Evolutionary conservation across 2,888 invertebrate genomes (phyloP), one percentile per base, ranked within the genome.

Genomic region (Pogonocherus hispidulus): DNA sequence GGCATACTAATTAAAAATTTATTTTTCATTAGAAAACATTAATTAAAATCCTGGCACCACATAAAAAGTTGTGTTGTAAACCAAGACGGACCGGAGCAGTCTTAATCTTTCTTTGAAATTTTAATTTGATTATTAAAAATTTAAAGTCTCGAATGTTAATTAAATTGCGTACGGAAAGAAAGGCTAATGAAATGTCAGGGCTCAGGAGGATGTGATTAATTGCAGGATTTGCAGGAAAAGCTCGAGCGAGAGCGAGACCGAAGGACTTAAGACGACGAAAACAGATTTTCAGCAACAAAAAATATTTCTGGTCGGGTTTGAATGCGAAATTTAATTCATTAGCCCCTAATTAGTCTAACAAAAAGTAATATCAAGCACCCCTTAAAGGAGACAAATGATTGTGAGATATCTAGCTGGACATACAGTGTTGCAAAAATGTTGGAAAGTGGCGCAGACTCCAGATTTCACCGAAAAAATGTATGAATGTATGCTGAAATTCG

Each of bases 151-250:
- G 83, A 84, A 85, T 85, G 85, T 84, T 85, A 85, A 86, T 86
- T 85, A 85, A 85, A 85, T 85, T 84, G 85, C 84, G 83, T 83
- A 81, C 79, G 79, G 82, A 82, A 83, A 83, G 83, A 84, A 83
- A 82, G 83, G 82, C 84, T 85, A 85, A 85, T 85, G 84, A 85
- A 85, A 85, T 84, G 86, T 85, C 85, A 86, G 83, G 82, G 77
- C 82, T 80, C 81, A 79, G 79, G 80, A 81, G 82, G 81, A 82
- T 82, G 83, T 86, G 86, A 86, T 86, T 85, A 85, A 86, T 85
- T 85, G 85, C 81, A 71, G 81, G 83, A 81, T 83, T 79, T 41
- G 41, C 41, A 76, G 77, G 59, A 65, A 52, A 66, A 68, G 73
- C 72, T 67, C 44, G 66, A 44, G 70, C 8, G 23, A 16, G 14